phyloP scores from a whole-genome alignment of 1,140 invertebrate species.

The Phenacoccus solenopsis region DNA sequence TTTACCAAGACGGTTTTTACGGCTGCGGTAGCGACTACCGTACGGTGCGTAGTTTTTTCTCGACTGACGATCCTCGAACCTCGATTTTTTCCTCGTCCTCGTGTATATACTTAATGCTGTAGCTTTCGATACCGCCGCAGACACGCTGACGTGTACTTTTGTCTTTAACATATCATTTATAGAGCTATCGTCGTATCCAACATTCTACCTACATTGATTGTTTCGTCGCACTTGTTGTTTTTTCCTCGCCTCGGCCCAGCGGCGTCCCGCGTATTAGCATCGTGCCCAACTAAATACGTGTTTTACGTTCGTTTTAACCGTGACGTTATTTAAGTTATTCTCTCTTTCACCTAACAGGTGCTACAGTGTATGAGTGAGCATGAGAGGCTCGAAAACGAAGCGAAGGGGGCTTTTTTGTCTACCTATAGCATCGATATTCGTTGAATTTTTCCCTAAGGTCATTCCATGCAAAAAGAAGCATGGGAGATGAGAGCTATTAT shows the following conservation, averaged over 20 bases:
- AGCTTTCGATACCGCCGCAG: background rate
- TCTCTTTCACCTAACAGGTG: no score
- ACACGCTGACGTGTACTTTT: background rate
- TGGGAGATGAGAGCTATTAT: no score
- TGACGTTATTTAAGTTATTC: background rate
- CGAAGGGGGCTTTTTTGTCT: no score
- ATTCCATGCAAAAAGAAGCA: no score
- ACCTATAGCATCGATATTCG: no score
- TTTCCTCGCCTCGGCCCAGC: background rate
- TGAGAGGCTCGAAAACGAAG: no score
- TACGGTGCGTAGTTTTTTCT: background rate
- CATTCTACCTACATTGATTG: no score
- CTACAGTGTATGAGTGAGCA: no score
- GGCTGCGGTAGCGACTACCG: background rate
- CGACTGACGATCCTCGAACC: no score
- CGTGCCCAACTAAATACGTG: background rate
- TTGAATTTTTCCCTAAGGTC: no score
- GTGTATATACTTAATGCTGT: background rate
- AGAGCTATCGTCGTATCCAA: no score
- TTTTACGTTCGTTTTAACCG: background rate
- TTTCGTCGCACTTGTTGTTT: background rate
- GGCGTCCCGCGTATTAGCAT: background rate
- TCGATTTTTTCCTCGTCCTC: background rate
- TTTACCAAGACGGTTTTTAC: background rate
- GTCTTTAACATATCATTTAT: constrained; percentile 3